These are phyloP conservation scores for Aurelia sp. DNA, from an alignment of 30 jellyfish, hydroid and myxozoan species.

Conservation along the genomic window DNA sequence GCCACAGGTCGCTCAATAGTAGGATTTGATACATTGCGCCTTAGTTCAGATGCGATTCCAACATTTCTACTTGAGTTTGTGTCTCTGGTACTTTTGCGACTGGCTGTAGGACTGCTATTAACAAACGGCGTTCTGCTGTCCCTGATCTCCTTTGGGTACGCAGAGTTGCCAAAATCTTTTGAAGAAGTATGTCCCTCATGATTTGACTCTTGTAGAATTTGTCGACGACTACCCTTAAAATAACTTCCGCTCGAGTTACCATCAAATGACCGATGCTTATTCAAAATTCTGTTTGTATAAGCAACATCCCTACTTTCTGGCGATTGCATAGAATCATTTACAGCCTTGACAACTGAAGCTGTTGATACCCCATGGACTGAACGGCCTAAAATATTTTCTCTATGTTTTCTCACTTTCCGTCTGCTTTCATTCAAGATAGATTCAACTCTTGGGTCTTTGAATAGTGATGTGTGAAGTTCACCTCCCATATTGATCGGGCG, in stretches of 20 bases:
- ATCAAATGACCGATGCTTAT: conserved; percentile 32
- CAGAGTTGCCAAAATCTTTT: neutral
- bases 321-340: conserved; percentile 7
- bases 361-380: conserved; percentile 48
- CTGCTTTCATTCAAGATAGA: conserved; percentile 62
- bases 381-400: conserved; percentile 28
- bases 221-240: neutral
- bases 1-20: neutral
- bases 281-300: conserved; percentile 31
- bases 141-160: neutral
- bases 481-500: conserved; percentile 85
- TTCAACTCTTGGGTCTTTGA: conserved; percentile 61
- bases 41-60: neutral
- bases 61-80: neutral
- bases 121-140: neutral
- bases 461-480: conserved; percentile 51
- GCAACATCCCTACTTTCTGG: conserved; percentile 51
- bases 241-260: neutral
- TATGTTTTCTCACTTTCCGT: conserved; percentile 33
- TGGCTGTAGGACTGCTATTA: neutral
- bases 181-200: neutral
- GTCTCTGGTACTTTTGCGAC: neutral
- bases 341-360: neutral
- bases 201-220: neutral
- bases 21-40: neutral